Conservation (phyloP, 2,888 invertebrate species). For the Macrophya alboannulata region DNA sequence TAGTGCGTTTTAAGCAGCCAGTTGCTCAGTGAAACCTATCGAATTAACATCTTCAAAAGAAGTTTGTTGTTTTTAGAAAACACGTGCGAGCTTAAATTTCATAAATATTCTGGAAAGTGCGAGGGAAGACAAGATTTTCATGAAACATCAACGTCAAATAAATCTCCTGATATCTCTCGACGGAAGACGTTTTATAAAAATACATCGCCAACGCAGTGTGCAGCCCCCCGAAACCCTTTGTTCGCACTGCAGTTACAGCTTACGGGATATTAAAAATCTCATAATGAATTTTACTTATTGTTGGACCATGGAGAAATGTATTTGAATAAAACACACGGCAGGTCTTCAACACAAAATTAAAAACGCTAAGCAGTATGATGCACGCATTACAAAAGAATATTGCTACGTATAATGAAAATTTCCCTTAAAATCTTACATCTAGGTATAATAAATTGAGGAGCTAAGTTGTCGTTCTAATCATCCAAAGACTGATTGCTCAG, state of each 20-base stretch:
- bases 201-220: slow-evolving; percentile 1
- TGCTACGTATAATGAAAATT: neutral
- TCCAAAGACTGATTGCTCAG: neutral
- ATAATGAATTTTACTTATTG: slow-evolving; percentile 29
- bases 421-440: neutral
- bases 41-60: slow-evolving; percentile 28
- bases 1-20: slow-evolving; percentile 16
- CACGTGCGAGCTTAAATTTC: slow-evolving; percentile 32
- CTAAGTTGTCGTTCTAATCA: neutral
- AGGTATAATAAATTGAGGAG: neutral
- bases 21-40: slow-evolving; percentile 22
- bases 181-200: slow-evolving; percentile 19
- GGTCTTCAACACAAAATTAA: neutral
- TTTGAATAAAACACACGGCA: neutral
- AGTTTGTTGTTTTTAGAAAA: slow-evolving; percentile 11
- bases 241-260: slow-evolving; percentile 5
- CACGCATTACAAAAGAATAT: neutral
- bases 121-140: slow-evolving; percentile 33
- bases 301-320: neutral
- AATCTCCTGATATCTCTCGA: slow-evolving; percentile 16
- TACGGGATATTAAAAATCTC: neutral
- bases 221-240: slow-evolving; percentile 5
- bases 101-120: slow-evolving; percentile 43
- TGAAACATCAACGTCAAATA: slow-evolving; percentile 44
- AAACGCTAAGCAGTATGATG: neutral